These are phyloP conservation scores for Pogonus chalceus DNA, from an alignment of 1,140 invertebrate genomes.

Conservation along the genomic window DNA sequence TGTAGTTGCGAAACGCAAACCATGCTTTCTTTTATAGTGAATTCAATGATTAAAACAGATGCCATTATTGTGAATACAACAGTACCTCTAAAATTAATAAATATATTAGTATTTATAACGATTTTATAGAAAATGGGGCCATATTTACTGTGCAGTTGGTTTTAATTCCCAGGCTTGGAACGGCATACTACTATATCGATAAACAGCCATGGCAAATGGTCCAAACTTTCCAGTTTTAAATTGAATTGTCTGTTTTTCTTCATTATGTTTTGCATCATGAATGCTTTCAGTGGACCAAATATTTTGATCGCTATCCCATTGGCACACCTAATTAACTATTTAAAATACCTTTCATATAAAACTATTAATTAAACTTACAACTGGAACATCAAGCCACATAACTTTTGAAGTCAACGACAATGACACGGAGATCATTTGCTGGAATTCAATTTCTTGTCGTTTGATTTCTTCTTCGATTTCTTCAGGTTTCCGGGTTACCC, in stretches of 20 bases:
- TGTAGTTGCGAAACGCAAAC: constrained; percentile 46
- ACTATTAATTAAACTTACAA: no score
- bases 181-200: constrained; percentile 67
- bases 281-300: constrained; percentile 66
- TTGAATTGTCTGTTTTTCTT: constrained; percentile 65
- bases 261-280: constrained; percentile 73
- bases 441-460: constrained; percentile 58
- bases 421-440: constrained; percentile 57
- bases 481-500: constrained; percentile 59
- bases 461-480: constrained; percentile 72
- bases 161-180: constrained; percentile 78
- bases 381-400: constrained; percentile 73
- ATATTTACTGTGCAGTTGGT: constrained; percentile 52
- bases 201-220: constrained; percentile 61
- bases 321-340: no score
- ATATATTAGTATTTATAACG: neutral
- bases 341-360: no score
- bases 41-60: constrained; percentile 57
- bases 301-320: constrained; percentile 53
- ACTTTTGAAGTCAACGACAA: constrained; percentile 68
- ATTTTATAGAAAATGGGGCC: neutral
- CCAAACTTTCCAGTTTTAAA: constrained; percentile 66
- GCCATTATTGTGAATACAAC: constrained; percentile 53
- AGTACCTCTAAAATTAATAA: constrained; percentile 35
- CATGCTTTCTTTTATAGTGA: constrained; percentile 49